Conservation (phyloP, 2,797 vertebrate genomes). For the Stomatorhinus walkeri region DNA sequence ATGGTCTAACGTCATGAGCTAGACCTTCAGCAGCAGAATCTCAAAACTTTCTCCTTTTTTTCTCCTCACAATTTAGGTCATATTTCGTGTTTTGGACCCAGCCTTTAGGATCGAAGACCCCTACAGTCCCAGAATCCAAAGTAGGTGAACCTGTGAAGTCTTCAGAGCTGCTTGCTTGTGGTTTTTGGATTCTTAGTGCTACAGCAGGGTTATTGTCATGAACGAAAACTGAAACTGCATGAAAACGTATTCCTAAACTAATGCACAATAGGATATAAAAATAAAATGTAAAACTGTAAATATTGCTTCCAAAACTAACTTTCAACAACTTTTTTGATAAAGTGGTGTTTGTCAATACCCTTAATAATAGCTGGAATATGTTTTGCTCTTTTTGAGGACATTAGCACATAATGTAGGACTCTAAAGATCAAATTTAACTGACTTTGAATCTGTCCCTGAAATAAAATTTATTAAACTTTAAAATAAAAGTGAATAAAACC, state of each 20-base stretch:
- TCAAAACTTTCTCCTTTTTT: not conserved
- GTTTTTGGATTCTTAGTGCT: not conserved
- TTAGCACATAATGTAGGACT: not conserved
- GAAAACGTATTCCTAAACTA: not conserved
- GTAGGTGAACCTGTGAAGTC: conserved; percentile 53
- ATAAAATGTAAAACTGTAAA: not conserved
- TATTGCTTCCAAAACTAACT: not conserved
- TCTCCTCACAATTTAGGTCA: conserved; percentile 62
- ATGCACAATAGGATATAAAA: not conserved
- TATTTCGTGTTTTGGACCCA: conserved; percentile 90
- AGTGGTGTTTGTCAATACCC: not conserved
- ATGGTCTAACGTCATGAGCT: not conserved
- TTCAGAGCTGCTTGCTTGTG: not conserved
- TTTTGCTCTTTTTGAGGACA: not conserved
- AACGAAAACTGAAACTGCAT: not conserved
- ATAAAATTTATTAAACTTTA: not conserved
- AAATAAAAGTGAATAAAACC: not conserved
- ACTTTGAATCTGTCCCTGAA: not conserved
- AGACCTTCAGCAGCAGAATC: not conserved
- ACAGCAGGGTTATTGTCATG: not conserved
- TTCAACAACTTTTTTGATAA: no score
- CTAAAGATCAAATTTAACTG: not conserved
- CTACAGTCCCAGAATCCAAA: conserved; percentile 89
- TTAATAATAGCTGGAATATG: not conserved
- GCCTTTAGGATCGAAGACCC: conserved; percentile 89